phyloP scores from a whole-genome alignment of 1,140 invertebrate genomes.

The Bemisia tabaci region DNA sequence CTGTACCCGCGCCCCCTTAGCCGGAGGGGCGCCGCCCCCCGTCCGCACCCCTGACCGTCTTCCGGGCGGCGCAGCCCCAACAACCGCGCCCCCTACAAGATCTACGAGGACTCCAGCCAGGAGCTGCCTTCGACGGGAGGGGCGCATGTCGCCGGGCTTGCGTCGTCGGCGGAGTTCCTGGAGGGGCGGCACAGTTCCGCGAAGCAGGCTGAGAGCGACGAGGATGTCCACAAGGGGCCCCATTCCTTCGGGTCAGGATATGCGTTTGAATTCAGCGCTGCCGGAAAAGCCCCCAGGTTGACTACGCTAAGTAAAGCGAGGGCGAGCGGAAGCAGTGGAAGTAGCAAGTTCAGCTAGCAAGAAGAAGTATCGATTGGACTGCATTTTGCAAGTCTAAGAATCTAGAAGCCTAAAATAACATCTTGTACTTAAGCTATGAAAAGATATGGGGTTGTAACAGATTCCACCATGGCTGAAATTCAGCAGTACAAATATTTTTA shows the following conservation, averaged over 20 bases:
- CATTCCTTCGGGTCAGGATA: constrained; percentile 43
- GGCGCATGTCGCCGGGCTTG: background rate
- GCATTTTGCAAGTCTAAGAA: too few species aligned
- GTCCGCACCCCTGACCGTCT: background rate
- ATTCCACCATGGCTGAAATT: too few species aligned
- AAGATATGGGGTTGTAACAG: too few species aligned
- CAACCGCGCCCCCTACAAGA: constrained; percentile 8
- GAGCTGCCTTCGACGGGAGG: background rate
- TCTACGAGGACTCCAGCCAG: constrained; percentile 11
- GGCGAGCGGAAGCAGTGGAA: too few species aligned
- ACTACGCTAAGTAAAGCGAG: background rate
- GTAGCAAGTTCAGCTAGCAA: too few species aligned
- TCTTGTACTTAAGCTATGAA: too few species aligned
- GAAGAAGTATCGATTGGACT: too few species aligned
- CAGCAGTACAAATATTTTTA: too few species aligned
- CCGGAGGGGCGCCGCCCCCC: background rate
- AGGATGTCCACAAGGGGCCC: constrained; percentile 31
- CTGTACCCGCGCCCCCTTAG: background rate
- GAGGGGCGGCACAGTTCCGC: background rate
- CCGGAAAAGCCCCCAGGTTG: background rate
- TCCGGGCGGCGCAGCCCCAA: too few species aligned
- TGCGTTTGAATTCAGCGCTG: constrained; percentile 36
- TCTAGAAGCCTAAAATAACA: too few species aligned
- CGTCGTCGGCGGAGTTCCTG: background rate
- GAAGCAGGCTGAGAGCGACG: constrained; percentile 11